Evolutionary conservation across 2,113 vertebrate genomes (phyloP), one percentile per base, ranked within the genome.

Genomic region (Xyliphius kryptos): DNA sequence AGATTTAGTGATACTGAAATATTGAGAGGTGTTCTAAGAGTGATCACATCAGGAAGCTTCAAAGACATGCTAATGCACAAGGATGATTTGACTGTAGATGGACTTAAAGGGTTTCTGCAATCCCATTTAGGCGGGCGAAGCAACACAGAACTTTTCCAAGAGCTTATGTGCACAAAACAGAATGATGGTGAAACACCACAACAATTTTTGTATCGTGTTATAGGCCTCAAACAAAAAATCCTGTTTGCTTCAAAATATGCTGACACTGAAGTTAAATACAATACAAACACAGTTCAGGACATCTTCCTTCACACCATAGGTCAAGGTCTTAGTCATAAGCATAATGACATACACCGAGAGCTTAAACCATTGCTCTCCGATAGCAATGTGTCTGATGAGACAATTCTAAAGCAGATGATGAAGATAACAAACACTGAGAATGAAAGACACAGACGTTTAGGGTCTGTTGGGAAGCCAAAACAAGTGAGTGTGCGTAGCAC

Each of bases 81-180:
- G 32, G 55, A 65, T 14, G 19, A 36, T 6, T 36, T 76, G 4
- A 77, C 70, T 0, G 15, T 72, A 46, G 40, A 13, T 44, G 63
- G 71, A 13, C 32, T 78, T 0, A 75, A 75, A 9, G 2, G 53
- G 1, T 68, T 78, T 7, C 22, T 75, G 6, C 48, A 56, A 13
- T 56, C 70, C 9, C 72, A 76, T 8, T 10, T 77, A 0, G 20
- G 32, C 38, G 70, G 74, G 5, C 72, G 71, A 20, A 63, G 40
- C 40, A 73, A 51, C 9, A 44, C 61, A 15, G 68, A 77, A 6
- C 14, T 77, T 20, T 77, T 77, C 20, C 69, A 77, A 37, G 58
- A 77, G 9, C 59, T 77, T 5, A 69, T 5, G 9, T 66, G 56
- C 22, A 41, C 65, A 5, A 70, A 54, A 53, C 75, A 74, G n/a